Conservation (phyloP, 2,888 invertebrate genomes). For the Idaea biselata region DNA sequence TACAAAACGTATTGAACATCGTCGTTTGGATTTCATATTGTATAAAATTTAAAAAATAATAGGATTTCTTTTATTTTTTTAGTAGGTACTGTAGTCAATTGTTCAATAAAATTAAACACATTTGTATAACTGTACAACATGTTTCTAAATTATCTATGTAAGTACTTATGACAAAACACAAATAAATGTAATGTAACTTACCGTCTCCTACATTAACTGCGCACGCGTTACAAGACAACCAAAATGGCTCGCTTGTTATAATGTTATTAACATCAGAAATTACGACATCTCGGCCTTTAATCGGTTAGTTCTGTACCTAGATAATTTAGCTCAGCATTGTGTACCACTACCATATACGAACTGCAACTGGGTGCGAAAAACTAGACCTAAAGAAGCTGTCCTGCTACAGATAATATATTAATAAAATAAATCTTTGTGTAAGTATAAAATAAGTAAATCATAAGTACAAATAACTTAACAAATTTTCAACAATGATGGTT, state of each 20-base stretch:
- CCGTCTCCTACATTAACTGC: conserved; percentile 35
- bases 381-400: background rate
- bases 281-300: conserved; percentile 66
- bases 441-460: too few relatives aligned
- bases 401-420: background rate
- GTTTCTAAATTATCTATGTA: background rate
- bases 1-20: too few relatives aligned
- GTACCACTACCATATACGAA: background rate
- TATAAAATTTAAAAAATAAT: too few relatives aligned
- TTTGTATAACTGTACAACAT: too few relatives aligned
- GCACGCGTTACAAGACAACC: conserved; percentile 44
- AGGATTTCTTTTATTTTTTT: too few relatives aligned
- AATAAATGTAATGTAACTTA: background rate
- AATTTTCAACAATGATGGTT: too few relatives aligned
- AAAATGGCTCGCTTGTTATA: conserved; percentile 58
- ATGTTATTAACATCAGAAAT: conserved; percentile 71
- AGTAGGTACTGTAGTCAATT: too few relatives aligned
- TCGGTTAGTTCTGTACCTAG: conserved; percentile 29
- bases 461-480: too few relatives aligned
- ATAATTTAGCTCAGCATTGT: background rate
- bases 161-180: background rate
- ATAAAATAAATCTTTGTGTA: too few relatives aligned
- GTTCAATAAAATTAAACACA: too few relatives aligned
- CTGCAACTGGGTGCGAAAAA: background rate
- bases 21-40: too few relatives aligned